These are phyloP conservation scores for Alfaro cultratus DNA, from an alignment of 2,797 vertebrate species.

Conservation along the genomic window DNA sequence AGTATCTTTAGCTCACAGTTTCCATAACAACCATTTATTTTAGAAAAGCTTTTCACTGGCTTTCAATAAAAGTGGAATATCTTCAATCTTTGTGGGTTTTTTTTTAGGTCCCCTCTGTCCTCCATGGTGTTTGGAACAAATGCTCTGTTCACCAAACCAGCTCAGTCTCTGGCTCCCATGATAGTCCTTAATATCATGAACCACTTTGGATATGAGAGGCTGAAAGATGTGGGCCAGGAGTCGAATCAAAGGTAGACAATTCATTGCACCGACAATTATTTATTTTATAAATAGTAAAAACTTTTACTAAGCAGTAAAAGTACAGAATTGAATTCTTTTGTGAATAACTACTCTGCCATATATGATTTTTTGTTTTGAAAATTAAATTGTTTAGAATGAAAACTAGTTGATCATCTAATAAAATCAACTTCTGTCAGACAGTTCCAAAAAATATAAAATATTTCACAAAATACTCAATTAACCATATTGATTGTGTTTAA, in stretches of 20 bases:
- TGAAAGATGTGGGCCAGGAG: conserved; percentile 68
- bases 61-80: background rate
- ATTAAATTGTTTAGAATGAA: background rate
- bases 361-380: background rate
- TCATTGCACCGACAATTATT: conserved; percentile 8
- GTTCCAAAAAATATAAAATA: background rate
- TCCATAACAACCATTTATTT: background rate
- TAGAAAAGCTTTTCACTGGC: background rate
- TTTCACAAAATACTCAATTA: background rate
- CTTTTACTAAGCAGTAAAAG: background rate
- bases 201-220: conserved; percentile 86
- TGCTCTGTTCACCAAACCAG: conserved; percentile 92
- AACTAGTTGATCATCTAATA: background rate
- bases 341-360: background rate
- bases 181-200: conserved; percentile 85
- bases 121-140: conserved; percentile 94
- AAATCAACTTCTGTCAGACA: background rate
- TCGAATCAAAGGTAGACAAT: conserved; percentile 76
- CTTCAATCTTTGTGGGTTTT: background rate
- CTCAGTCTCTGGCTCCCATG: conserved; percentile 91
- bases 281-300: background rate
- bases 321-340: background rate
- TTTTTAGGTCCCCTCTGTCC: conserved; percentile 86
- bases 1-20: background rate
- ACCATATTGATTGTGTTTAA: background rate